Evolutionary conservation across 2,888 invertebrate genomes (phyloP).

Genomic region (Dryomyza anilis): DNA sequence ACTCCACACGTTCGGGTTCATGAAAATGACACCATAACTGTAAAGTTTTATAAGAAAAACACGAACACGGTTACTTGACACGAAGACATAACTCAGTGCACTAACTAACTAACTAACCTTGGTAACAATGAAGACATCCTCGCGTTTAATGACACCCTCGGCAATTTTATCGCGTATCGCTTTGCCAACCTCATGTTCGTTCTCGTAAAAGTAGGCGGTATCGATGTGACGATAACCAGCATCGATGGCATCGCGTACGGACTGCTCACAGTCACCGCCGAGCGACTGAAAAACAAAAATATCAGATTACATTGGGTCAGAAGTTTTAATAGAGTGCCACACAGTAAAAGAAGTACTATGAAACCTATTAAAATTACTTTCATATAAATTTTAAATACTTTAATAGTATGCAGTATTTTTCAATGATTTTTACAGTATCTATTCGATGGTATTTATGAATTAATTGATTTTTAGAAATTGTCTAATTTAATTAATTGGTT

Average conservation of each 20-base stretch:
- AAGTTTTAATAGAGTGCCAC: background rate
- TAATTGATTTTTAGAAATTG: too few species aligned
- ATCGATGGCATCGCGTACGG: slow-evolving; percentile 62
- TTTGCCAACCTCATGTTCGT: slow-evolving; percentile 61
- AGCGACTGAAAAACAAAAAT: slow-evolving; percentile 43
- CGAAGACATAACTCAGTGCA: background rate
- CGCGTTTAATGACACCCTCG: slow-evolving; percentile 60
- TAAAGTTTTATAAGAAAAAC: background rate
- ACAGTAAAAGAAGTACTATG: background rate
- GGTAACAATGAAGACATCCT: slow-evolving; percentile 58
- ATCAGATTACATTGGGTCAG: background rate
- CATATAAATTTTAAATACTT: background rate
- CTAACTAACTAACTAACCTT: slow-evolving; percentile 43
- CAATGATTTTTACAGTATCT: too few species aligned
- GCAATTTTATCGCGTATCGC: slow-evolving; percentile 60
- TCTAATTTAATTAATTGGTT: too few species aligned
- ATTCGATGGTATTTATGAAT: too few species aligned
- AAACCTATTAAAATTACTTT: too few species aligned
- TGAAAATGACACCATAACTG: slow-evolving; percentile 90
- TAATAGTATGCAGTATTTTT: too few species aligned
- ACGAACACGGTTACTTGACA: background rate
- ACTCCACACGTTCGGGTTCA: slow-evolving; percentile 74
- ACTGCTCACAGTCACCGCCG: slow-evolving; percentile 54
- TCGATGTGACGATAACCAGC: slow-evolving; percentile 66
- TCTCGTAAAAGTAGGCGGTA: slow-evolving; percentile 64